Base-by-base conservation (phyloP, 1,140 invertebrate genomes). In the Lepeophtheirus salmonis region DNA sequence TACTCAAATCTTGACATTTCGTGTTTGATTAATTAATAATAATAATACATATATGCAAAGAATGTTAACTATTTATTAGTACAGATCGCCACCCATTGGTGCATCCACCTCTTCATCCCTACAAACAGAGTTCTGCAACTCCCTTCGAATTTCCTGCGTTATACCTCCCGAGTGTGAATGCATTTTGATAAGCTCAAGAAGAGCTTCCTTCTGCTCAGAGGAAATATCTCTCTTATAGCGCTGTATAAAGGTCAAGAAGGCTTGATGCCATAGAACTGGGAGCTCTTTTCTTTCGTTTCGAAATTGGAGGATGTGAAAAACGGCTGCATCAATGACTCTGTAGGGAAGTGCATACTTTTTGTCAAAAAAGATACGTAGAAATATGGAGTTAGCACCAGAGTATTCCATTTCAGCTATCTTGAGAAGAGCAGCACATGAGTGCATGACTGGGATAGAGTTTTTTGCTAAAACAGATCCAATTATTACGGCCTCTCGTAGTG, bases 391-490 rank as follows among this genome's bases (percentile, higher is more conserved):
- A 0, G 92, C 89, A n/a, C 94, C 92, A 53, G 80, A 88, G 68
- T 98, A 98, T 64, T 87, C 86, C 90, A 98, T 95, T 75, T 96
- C 89, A 24, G 92, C 90, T 62, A 99, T 89, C 76, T 89, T 92
- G 1, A 94, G 70, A 65, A 98, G 80, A 20, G 91, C 89, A 14
- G 94, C 92, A 53, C 88, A 85, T 0, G 92, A 95, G 72, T 98
- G 92, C n/a, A 96, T 74, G 56, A 96, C 82, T 2, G 95, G 94
- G 50, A 99, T 89, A 0, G 90, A 94, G 70, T 84, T 89, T 65
- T 87, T 84, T 0, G 82, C 80, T 24, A 98, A 68, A 0, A 98
- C 84, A 41, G 90, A 94, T 2, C 90, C 85, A 63, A 98, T 74
- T 58, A 98, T 96, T 22, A 90, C 83, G 0, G 95, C 92, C 76